Conservation (phyloP, 1,140 invertebrate species). For the Potamilus streckersoni region DNA sequence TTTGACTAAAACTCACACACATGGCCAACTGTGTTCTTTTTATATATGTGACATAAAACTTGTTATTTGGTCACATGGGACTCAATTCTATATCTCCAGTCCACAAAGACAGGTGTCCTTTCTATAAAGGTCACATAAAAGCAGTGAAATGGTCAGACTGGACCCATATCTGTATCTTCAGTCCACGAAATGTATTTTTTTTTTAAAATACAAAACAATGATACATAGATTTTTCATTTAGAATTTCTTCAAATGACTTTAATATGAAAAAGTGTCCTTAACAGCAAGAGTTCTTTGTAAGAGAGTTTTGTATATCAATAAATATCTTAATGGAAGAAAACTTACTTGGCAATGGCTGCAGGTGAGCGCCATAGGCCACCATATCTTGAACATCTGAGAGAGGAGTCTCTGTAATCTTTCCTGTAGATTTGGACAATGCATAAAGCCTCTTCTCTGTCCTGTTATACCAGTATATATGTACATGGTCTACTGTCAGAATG, state of each 20-base stretch:
- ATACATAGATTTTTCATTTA: not conserved
- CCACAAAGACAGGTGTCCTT: too few species aligned
- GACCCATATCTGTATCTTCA: not conserved
- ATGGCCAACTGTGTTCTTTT: too few species aligned
- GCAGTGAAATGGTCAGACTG: not conserved
- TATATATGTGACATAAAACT: too few species aligned
- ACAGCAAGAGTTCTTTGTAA: not conserved
- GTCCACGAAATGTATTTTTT: not conserved
- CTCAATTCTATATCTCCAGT: too few species aligned
- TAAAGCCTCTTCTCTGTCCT: constrained; percentile 74
- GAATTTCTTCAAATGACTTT: not conserved
- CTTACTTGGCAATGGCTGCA: constrained; percentile 79
- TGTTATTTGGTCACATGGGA: too few species aligned
- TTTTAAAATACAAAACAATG: not conserved
- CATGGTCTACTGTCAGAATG: constrained; percentile 65
- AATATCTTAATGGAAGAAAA: not conserved
- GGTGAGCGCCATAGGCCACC: constrained; percentile 77
- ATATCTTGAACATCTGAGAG: constrained; percentile 69
- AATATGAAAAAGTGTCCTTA: not conserved
- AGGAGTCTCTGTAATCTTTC: constrained; percentile 52
- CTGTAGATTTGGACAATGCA: constrained; percentile 72
- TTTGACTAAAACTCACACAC: too few species aligned
- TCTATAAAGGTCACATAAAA: too few species aligned
- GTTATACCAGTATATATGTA: constrained; percentile 69
- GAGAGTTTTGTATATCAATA: not conserved